Evolutionary conservation across 2,888 invertebrate species (phyloP), one percentile per base, ranked within the genome.

Genomic region (Cryptosula pallasiana): DNA sequence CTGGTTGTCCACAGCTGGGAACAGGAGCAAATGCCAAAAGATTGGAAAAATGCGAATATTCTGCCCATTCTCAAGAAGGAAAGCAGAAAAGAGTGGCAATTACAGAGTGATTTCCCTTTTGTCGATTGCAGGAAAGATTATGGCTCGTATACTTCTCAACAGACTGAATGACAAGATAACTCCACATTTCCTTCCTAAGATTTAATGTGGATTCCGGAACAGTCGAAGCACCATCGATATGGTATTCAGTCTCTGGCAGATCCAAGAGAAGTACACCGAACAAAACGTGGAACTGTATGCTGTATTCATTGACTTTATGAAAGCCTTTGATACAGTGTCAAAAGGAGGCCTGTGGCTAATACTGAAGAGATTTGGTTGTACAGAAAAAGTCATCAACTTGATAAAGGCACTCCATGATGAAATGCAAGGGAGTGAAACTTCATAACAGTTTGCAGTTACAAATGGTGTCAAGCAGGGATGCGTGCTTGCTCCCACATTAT

Each of bases 241-340:
- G 72, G 72, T 32, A 20, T 29, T 35, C 58, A 35, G 63, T 35
- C 55, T 71, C 5, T n/a, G 69, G 1, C 74, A 75, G 72, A 69
- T 74, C 13, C 72, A 74, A 57, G 73, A 75, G 45, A 73, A 76
- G 25, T 32, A 54, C 72, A 34, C 45, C 13, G 72, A 73, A 35
- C 72, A 73, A 58, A 70, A 73, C 63, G 16, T 20, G n/a, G 27
- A 23, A 23, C 71, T 73, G n/a, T 74, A 55, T 72, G 29, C 55
- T 20, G 73, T 73, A 9, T 74, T 73, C 70, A 72, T 76, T 3
- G 76, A 76, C 71, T 71, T 72, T 63, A 75, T 71, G 9, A 73
- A 75, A 58, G 74, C 73, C 25, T 75, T 74, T 45, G 73, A 74
- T 72, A 74, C 73, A n/a, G 32, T 9, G 63, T 5, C 25, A 32